phyloP scores from a whole-genome alignment of 2,888 invertebrate species.

The Euphydryas editha region DNA sequence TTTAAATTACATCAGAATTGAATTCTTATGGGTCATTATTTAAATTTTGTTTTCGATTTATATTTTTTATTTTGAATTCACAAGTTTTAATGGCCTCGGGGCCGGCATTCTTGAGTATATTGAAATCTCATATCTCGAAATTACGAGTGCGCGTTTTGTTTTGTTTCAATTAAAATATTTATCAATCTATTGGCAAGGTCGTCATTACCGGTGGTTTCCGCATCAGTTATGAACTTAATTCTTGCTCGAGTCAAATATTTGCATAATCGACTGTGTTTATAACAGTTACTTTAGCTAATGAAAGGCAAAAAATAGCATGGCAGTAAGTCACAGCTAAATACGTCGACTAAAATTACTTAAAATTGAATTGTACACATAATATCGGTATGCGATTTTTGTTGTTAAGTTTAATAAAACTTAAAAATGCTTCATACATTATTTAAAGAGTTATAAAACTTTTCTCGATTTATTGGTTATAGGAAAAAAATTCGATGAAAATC shows the following conservation, averaged over 20 bases:
- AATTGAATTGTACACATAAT: too few relatives aligned
- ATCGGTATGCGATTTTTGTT: too few relatives aligned
- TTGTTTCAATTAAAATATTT: background rate
- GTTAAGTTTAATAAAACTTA: background rate
- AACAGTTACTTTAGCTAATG: too few relatives aligned
- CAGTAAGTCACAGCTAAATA: too few relatives aligned
- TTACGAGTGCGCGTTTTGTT: background rate
- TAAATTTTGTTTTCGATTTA: constrained; percentile 26
- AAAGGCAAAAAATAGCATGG: too few relatives aligned
- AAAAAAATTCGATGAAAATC: constrained; percentile 10
- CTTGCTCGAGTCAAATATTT: background rate
- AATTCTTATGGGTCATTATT: constrained; percentile 34
- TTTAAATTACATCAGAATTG: constrained; percentile 32
- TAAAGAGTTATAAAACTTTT: background rate
- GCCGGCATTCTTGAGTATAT: background rate
- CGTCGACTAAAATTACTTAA: too few relatives aligned
- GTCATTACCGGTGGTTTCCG: background rate
- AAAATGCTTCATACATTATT: background rate
- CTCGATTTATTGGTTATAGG: constrained; percentile 1
- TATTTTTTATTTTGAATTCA: constrained; percentile 14
- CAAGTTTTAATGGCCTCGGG: constrained; percentile 1
- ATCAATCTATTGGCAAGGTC: background rate
- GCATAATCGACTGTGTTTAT: background rate
- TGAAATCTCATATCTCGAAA: background rate
- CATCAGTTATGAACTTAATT: background rate